Percentiles rank a stretch among this genome's conserved stretches.
These are phyloP conservation scores for Allygus modestus DNA, from an alignment of 2,888 invertebrate species.

Conservation along the genomic window DNA sequence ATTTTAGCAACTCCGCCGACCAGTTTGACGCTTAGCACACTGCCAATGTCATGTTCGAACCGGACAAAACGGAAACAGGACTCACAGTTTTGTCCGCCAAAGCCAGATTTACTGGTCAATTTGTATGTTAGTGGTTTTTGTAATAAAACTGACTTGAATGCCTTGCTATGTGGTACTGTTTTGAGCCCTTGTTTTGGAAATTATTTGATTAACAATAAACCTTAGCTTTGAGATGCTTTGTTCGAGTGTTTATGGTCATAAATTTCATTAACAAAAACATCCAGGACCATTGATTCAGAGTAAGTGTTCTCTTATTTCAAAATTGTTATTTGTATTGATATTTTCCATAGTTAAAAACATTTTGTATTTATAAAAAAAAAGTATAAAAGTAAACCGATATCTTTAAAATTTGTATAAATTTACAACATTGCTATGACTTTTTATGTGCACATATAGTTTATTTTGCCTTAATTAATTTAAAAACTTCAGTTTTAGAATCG, in stretches of 20 bases:
- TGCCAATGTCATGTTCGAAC: constrained; percentile 25
- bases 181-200: neutral
- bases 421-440: too few species aligned
- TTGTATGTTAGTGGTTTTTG: constrained; percentile 1
- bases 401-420: too few species aligned
- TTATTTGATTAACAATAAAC: neutral
- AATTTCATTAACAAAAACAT: neutral
- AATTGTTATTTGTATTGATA: too few species aligned
- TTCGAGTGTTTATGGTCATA: neutral
- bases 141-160: constrained; percentile 3
- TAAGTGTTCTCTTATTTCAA: too few species aligned
- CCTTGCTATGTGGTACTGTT: neutral
- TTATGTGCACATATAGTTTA: too few species aligned
- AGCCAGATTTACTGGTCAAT: constrained; percentile 3
- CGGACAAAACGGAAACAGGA: constrained; percentile 16
- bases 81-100: constrained; percentile 11
- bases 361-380: too few species aligned
- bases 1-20: constrained; percentile 29
- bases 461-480: too few species aligned
- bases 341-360: too few species aligned
- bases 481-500: too few species aligned
- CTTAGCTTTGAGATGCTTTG: neutral
- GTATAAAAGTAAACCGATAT: too few species aligned
- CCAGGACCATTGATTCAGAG: too few species aligned
- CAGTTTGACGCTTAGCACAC: constrained; percentile 33